Conservation (phyloP, 2,888 invertebrate genomes). For the Dicranocentrus wangi region DNA sequence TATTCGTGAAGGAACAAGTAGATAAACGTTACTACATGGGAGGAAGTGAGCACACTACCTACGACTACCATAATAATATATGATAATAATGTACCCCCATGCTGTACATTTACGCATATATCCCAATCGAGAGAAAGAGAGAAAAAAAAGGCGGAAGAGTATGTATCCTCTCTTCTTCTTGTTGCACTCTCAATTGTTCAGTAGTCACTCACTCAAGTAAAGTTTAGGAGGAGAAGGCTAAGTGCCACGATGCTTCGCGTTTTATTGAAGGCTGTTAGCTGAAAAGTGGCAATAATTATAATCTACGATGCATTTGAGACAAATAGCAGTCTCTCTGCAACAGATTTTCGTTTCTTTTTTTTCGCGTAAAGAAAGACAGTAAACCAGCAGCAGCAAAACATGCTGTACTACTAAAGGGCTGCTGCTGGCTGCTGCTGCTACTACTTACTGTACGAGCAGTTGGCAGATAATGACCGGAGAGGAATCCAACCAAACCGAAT, state of each 20-base stretch:
- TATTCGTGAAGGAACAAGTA: not conserved
- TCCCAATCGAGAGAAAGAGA: not conserved
- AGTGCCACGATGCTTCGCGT: not conserved
- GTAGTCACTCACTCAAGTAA: not conserved
- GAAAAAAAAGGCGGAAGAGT: not conserved
- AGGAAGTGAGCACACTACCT: not conserved
- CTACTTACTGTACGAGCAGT: not conserved
- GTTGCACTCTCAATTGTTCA: not conserved
- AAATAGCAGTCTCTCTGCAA: conserved; percentile 6
- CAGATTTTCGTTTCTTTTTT: too few species aligned
- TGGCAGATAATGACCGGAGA: not conserved
- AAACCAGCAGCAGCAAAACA: too few species aligned
- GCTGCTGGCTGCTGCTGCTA: too few species aligned
- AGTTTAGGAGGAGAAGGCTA: not conserved
- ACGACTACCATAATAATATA: not conserved
- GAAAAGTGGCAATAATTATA: conserved; percentile 20
- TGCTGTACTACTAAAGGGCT: too few species aligned
- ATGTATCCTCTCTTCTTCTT: not conserved
- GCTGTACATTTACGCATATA: not conserved
- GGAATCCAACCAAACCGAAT: not conserved
- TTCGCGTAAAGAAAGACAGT: too few species aligned
- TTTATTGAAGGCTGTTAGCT: conserved; percentile 18
- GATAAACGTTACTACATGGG: not conserved
- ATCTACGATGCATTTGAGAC: conserved; percentile 14
- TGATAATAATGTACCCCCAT: too few species aligned